Base-by-base conservation (phyloP, 2,888 invertebrate species). In the Platycheirus albimanus region DNA sequence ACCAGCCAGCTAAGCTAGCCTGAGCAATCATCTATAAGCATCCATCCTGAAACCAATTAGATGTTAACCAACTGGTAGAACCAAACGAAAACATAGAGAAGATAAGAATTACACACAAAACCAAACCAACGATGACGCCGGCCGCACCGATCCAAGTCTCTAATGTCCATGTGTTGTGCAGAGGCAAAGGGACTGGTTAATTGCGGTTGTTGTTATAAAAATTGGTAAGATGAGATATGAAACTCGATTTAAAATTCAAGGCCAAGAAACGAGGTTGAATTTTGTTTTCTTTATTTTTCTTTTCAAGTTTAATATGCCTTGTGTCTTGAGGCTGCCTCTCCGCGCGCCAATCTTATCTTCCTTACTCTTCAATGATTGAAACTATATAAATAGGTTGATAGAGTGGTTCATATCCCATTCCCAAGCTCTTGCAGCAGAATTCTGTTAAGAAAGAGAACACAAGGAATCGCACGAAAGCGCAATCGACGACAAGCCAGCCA, bases 161-260 rank as follows among this genome's bases (percentile, higher is more conserved):
- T 6, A 33, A 33, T 15, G 47, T 3, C 8, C 13, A n/a, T 47
- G 17, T 47, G 24, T 4, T 3, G 47, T 6, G 47, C 19, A 33
- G 8, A 33, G 24, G 8, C 11, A 47, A 19, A 47, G 10, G 13
- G 30, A 8, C 28, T 33, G 24, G 43, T 17, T 47, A 47, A 41
- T 19, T 61, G 67, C 51, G 75, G 67, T 75, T 75, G 66, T 43
- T 67, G 33, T 58, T 75, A 43, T 75, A 67, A 41, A 75, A 75
- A 43, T 76, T 83, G 83, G 83, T 83, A 83, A 83, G 74, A 78
- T 83, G 83, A 83, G 83, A 78, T 76, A 70, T 70, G 83, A 83
- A 83, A 83, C 74, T 83, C 78, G 83, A 83, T 83, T 83, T 78
- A 78, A 83, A 70, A 83, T 83, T 83, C 74, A 83, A 83, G 83